A percentile compares a stretch with the other conserved stretches of the same genome.
These are phyloP conservation scores for Drosophila baimaii DNA, from an alignment of 1,140 invertebrate species.

Conservation along the genomic window DNA sequence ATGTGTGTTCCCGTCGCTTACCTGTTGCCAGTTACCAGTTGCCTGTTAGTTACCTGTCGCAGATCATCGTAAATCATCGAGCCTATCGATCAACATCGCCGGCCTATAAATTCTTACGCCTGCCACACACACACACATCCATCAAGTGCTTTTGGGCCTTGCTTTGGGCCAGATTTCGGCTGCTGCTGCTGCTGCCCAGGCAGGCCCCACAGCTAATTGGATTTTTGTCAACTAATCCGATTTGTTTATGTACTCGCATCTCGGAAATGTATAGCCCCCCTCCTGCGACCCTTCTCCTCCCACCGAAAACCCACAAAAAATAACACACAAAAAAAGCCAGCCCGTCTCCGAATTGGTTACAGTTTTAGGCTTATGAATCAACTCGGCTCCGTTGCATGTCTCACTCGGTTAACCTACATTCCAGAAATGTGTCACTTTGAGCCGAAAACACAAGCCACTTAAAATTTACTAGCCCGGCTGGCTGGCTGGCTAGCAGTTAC, in stretches of 20 bases:
- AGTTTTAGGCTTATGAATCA: slow-evolving; percentile 76
- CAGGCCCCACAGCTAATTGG: slow-evolving; percentile 68
- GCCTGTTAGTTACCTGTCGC: slow-evolving; percentile 6
- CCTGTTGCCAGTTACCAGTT: slow-evolving; percentile 1
- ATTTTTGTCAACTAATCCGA: slow-evolving; percentile 81
- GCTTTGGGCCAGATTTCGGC: slow-evolving; percentile 11
- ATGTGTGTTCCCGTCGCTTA: slow-evolving; percentile 33
- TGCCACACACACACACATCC: slow-evolving; percentile 80
- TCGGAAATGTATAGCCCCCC: slow-evolving; percentile 36
- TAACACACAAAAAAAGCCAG: slow-evolving; percentile 5
- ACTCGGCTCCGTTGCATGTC: slow-evolving; percentile 58
- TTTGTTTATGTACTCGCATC: slow-evolving; percentile 71
- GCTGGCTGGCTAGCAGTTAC: slow-evolving; percentile 14
- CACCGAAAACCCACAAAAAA: slow-evolving; percentile 4
- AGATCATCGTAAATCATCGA: slow-evolving; percentile 58
- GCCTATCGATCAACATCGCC: slow-evolving; percentile 65
- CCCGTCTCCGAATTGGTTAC: slow-evolving; percentile 65
- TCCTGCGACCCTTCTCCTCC: neutral
- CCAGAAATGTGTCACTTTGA: slow-evolving; percentile 61
- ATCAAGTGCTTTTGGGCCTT: slow-evolving; percentile 53
- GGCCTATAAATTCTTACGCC: slow-evolving; percentile 70
- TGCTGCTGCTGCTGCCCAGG: neutral
- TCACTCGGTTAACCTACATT: slow-evolving; percentile 68
- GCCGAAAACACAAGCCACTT: slow-evolving; percentile 41
- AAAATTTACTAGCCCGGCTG: slow-evolving; percentile 22